These are phyloP conservation scores for Xylophagus ater DNA, from an alignment of 2,888 invertebrate species.

Conservation along the genomic window DNA sequence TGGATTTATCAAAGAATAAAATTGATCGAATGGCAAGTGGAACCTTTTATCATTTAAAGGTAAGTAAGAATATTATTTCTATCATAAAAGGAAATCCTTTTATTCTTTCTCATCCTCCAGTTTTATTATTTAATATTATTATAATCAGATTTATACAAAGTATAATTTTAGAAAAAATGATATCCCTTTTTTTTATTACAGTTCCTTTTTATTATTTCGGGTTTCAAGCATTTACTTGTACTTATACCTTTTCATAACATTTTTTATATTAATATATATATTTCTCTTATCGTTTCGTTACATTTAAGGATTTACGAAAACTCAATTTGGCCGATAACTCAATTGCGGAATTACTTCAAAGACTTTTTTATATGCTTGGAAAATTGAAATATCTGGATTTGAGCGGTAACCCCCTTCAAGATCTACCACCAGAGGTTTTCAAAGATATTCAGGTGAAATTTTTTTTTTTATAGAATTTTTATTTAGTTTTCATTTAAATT, in stretches of 20 bases:
- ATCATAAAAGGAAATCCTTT: background rate
- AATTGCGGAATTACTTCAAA: conserved; percentile 55
- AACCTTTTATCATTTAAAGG: conserved; percentile 56
- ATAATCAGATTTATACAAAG: too few species aligned
- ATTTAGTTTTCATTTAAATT: background rate
- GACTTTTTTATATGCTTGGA: conserved; percentile 61
- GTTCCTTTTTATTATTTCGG: background rate
- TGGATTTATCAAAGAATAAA: conserved; percentile 62
- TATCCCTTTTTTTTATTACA: background rate
- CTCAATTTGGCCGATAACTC: conserved; percentile 56
- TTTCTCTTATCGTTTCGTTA: conserved; percentile 11
- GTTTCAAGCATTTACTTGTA: too few species aligned
- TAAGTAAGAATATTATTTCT: too few species aligned
- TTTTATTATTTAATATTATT: too few species aligned
- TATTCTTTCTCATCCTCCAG: too few species aligned
- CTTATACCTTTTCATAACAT: conserved; percentile 20
- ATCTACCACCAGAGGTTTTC: conserved; percentile 68
- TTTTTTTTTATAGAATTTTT: background rate
- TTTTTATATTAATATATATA: conserved; percentile 8
- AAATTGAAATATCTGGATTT: conserved; percentile 61
- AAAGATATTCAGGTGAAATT: conserved; percentile 53
- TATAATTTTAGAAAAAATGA: background rate
- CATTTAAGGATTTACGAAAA: conserved; percentile 48
- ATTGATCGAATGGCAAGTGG: conserved; percentile 65
- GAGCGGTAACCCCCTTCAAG: conserved; percentile 60